phyloP scores from a whole-genome alignment of 2,888 invertebrate genomes.

The Nomada lathburiana region DNA sequence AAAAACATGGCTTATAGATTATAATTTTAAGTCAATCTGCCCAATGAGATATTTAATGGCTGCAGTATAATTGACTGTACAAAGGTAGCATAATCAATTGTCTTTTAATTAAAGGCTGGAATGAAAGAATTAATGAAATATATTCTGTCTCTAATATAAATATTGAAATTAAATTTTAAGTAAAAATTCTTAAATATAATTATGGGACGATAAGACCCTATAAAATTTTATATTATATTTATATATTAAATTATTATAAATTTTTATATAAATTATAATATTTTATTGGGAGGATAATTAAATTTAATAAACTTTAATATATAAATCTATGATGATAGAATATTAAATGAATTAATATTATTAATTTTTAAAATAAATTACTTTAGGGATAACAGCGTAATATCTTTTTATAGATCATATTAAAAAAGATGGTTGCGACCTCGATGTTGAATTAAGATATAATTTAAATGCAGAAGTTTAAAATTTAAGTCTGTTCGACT shows the following conservation, averaged over 20 bases:
- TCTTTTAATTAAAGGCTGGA: slow-evolving; percentile 92
- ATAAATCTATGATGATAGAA: slow-evolving; percentile 85
- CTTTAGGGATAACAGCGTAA: slow-evolving; percentile 95
- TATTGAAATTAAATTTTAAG: slow-evolving; percentile 85
- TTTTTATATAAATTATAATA: slow-evolving; percentile 73
- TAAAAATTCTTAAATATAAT: slow-evolving; percentile 89
- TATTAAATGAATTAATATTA: slow-evolving; percentile 83
- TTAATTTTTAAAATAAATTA: slow-evolving; percentile 89
- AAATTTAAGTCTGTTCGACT: slow-evolving; percentile 92
- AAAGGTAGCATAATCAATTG: slow-evolving; percentile 93
- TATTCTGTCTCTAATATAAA: slow-evolving; percentile 27
- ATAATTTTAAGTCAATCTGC: slow-evolving; percentile 89
- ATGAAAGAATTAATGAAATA: slow-evolving; percentile 90
- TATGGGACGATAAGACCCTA: slow-evolving; percentile 92
- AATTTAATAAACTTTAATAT: slow-evolving; percentile 68
- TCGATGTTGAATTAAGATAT: slow-evolving; percentile 95
- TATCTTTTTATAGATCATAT: slow-evolving; percentile 91
- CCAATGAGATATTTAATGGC: slow-evolving; percentile 91
- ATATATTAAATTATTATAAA: slow-evolving; percentile 51
- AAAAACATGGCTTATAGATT: slow-evolving; percentile 90
- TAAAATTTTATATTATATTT: slow-evolving; percentile 87
- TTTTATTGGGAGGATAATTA: background rate
- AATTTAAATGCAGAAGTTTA: slow-evolving; percentile 86
- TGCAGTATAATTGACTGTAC: slow-evolving; percentile 91
- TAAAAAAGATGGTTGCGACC: slow-evolving; percentile 92